Base-by-base conservation (phyloP, 2,797 vertebrate genomes). In the Tauraco hartlaubi region DNA sequence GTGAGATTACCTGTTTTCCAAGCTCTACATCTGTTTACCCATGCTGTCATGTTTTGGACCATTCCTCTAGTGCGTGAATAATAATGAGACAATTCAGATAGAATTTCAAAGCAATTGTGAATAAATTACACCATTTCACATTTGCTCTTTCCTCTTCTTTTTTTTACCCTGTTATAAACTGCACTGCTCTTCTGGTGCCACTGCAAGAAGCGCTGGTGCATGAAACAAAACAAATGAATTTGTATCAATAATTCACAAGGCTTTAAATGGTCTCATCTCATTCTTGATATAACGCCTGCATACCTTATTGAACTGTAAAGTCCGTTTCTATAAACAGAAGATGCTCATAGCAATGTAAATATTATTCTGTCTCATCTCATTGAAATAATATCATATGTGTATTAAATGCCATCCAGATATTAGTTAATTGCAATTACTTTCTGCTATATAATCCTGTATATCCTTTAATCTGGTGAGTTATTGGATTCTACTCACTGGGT, bases 341-440 rank as follows among this genome's bases (percentile, higher is more conserved):
- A 95, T 91, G 71, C 91, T 92, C 72, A 78, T 66, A 91, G 91
- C 92, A 96, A 95, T 98, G 97, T 97, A 98, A 98, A 98, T 98
- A 98, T 90, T 96, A 97, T 95, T 93, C 92, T 94, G 83, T 96
- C 92, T 88, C 86, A 95, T 95, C 92, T 97, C 94, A 96, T 76
- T 94, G 97, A 95, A 97, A 97, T 96, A 97, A 95, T 91, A 95
- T 83, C 84, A 80, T 94, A 94, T 87, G 48, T 94, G 74, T 92
- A 95, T 96, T 93, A 95, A 96, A 97, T 93, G 96, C 93, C 93
- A 96, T 89, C 74, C 95, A 94, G 90, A 86, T 68, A 85, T 98
- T 97, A 97, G 91, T 97, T 97, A 96, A 96, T 97, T 97, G 77
- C 93, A 96, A 96, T 95, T 97, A 96, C 95, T 77, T 98, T 95